Percentiles rank a stretch among this genome's conserved stretches.
phyloP scores from a whole-genome alignment of 2,113 vertebrate genomes.

The Porphyrio hochstetteri region DNA sequence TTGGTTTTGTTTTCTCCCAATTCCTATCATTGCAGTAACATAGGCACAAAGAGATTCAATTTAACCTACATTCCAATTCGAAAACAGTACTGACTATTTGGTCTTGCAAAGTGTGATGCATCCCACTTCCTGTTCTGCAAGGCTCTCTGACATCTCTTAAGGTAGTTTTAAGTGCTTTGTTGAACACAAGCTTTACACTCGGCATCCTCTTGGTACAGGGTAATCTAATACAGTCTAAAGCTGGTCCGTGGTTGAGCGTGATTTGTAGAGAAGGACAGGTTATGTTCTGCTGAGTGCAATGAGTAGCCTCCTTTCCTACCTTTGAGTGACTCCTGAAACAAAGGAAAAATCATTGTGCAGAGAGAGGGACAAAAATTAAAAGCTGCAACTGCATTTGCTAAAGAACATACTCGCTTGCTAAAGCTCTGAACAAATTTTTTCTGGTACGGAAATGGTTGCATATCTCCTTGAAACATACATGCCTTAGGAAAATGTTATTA shows the following conservation, averaged over 20 bases:
- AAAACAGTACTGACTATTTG: not conserved
- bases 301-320: not conserved
- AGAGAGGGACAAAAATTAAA: not conserved
- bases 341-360: not conserved
- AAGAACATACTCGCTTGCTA: not conserved
- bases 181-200: not conserved
- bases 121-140: not conserved
- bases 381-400: not conserved
- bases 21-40: not conserved
- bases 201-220: not conserved
- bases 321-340: not conserved
- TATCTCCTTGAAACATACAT: not conserved
- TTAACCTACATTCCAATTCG: not conserved
- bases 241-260: accelerated
- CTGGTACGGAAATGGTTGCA: not conserved
- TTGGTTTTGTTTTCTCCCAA: not conserved
- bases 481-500: not conserved
- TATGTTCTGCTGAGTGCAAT: not conserved
- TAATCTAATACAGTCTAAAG: not conserved
- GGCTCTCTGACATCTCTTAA: not conserved
- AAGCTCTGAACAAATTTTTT: not conserved
- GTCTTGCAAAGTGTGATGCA: not conserved
- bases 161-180: not conserved
- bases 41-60: not conserved
- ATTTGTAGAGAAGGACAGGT: not conserved